Evolutionary conservation across 2,888 invertebrate species (phyloP).

Genomic region (Periphyllus acericola): DNA sequence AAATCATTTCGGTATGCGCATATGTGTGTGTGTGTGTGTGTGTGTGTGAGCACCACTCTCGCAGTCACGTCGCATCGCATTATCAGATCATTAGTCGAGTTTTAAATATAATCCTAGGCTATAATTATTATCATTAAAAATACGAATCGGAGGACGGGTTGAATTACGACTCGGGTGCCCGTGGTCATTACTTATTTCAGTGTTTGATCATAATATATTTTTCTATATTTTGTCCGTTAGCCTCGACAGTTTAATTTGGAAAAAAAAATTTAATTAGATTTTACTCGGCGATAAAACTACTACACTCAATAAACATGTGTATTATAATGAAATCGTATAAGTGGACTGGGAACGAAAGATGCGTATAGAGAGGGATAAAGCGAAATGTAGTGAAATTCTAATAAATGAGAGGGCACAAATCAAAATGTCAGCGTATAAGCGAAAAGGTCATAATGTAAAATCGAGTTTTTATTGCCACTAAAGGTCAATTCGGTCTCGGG

Average conservation of each 20-base stretch:
- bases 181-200: conserved; percentile 13
- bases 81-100: conserved; percentile 56
- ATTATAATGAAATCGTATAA: neutral
- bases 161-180: conserved; percentile 9
- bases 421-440: conserved; percentile 52
- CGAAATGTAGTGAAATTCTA: conserved; percentile 27
- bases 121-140: conserved; percentile 40
- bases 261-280: conserved; percentile 8
- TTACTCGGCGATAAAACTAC: neutral
- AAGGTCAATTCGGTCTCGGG: conserved; percentile 42
- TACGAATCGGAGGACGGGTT: conserved; percentile 11
- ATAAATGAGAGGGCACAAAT: conserved; percentile 44
- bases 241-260: neutral
- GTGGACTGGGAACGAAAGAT: neutral
- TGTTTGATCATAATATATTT: conserved; percentile 16
- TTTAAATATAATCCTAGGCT: conserved; percentile 31
- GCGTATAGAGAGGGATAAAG: neutral
- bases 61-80: conserved; percentile 32
- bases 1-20: neutral
- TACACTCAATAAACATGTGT: neutral
- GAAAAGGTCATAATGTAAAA: conserved; percentile 58
- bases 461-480: conserved; percentile 53
- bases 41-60: neutral
- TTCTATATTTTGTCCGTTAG: conserved; percentile 9
- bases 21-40: neutral